Evolutionary conservation across 2,797 vertebrate species (phyloP), one percentile per base, ranked within the genome.

Genomic region (Gymnocypris eckloni): DNA sequence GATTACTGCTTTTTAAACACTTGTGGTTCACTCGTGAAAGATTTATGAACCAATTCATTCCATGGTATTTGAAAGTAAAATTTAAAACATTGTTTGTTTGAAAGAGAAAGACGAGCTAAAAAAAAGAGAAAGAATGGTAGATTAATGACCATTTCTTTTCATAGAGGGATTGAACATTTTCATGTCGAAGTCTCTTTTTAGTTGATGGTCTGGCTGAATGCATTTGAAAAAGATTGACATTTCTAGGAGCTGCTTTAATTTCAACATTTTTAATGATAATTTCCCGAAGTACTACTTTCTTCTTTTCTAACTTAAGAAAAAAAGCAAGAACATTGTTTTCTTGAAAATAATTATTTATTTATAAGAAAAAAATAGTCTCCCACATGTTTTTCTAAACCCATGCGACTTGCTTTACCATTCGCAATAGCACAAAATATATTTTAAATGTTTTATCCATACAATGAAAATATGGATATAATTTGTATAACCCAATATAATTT

Each of bases 1-100:
- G 73, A 77, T 69, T 83, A 52, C 72, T 25, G 48, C 13, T 67
- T 76, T 66, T 64, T 45, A 37, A 64, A 70, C 50, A 12, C 48
- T 82, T 61, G 54, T 50, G 7, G 15, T 54, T 82, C 39, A 15
- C 22, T 56, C 16, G n/a, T 43, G 25, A 59, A 59, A 72, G 33
- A 71, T 71, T 82, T 11, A 39, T 43, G 39, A 59, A 13, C 10
- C 67, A 33, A 25, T 28, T 33, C 50, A 18, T 61, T 20, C 9
- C 15, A 28, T 18, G 4, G 16, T 2, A 28, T 71, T 81, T 82
- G 15, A 28, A 70, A 16, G 66, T 7, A 4, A 39, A 70, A 45
- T 82, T 82, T 1, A 33, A 56, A 81, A 45, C 33, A 6, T 18
- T 56, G 8, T 28, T 71, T 50, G 39, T 15, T 71, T n/a, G 20